These are phyloP conservation scores for Sebastes reedi DNA, from an alignment of 2,797 vertebrate species.

Conservation along the genomic window DNA sequence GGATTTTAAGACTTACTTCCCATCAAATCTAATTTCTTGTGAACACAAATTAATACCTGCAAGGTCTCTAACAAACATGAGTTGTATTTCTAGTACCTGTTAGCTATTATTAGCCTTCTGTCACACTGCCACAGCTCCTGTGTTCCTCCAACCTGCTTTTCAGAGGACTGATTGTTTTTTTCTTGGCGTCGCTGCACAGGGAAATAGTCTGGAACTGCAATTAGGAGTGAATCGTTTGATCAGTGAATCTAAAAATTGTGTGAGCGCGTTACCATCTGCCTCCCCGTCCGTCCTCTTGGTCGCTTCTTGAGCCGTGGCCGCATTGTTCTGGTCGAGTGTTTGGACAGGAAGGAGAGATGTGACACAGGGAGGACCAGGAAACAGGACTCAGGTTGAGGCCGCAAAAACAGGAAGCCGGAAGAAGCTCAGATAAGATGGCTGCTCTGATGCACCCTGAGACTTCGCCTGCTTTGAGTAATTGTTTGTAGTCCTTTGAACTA, in stretches of 20 bases:
- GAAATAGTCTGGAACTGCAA: conserved; percentile 15
- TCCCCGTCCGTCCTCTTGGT: conserved; percentile 8
- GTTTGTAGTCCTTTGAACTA: conserved; percentile 48
- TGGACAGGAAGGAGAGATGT: conserved; percentile 79
- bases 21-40: not conserved
- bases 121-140: conserved; percentile 43
- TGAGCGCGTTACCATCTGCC: conserved; percentile 23
- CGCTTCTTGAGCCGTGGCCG: conserved; percentile 29
- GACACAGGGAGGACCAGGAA: conserved; percentile 75
- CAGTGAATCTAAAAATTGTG: not conserved
- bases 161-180: not conserved
- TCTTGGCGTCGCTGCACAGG: not conserved
- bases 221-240: not conserved
- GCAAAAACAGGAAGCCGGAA: conserved; percentile 84
- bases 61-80: conserved; percentile 5
- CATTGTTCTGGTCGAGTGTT: conserved; percentile 75
- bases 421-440: conserved; percentile 74
- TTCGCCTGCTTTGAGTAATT: conserved; percentile 32
- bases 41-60: not conserved
- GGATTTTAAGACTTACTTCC: not conserved
- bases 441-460: conserved; percentile 55
- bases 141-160: conserved; percentile 47
- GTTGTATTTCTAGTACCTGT: conserved; percentile 33
- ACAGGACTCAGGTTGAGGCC: conserved; percentile 56
- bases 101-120: conserved; percentile 58